Evolutionary conservation across 37 sponge, comb jelly and placozoan species (phyloP), one percentile per base, ranked within the genome.

Genomic region (Aplysina aerophoba): DNA sequence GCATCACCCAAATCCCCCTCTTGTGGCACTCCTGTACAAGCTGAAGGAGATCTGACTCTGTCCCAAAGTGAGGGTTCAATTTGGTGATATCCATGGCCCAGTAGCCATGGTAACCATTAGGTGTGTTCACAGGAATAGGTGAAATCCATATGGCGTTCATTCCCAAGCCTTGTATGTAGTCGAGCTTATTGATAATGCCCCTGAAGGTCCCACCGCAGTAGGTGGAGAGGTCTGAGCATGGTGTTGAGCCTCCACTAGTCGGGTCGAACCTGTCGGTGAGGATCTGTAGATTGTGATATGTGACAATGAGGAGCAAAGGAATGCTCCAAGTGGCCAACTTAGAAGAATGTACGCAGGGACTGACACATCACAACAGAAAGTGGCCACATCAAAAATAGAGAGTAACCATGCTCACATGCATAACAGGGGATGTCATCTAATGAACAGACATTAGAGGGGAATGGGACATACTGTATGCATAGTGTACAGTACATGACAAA

Each of bases 41-140:
- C 3, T 91, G 56, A 40, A 81, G 65, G 56, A 94, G 82, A 73
- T 91, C 95, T 13, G 68, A 31, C 15, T 28, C 24, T 11, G 87
- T 90, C 20, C 95, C 95, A 87, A 87, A 94, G 67, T 88, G 60
- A 0, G 92, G 82, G 63, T 94, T 94, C 15, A 94, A 80, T n/a
- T 83, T 35, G 37, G 57, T 72, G 63, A 94, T 88, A 33, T 94
- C 88, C 85, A 66, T 86, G 37, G 91, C 92, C 95, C 95, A 94
- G 87, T 94, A 94, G 5, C 95, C 95, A 84, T 94, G 95, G 84
- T 91, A 94, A 11, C 95, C 95, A 34, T 82, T 78, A 59, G 79
- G 78, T 3, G 95, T 94, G 55, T 94, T 81, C 4, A n/a, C 59
- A 28, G 90, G 89, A 17, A 94, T 89, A 17, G 95, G 95, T 54